phyloP scores from a whole-genome alignment of 2,797 vertebrate genomes.

The Euthynnus affinis region DNA sequence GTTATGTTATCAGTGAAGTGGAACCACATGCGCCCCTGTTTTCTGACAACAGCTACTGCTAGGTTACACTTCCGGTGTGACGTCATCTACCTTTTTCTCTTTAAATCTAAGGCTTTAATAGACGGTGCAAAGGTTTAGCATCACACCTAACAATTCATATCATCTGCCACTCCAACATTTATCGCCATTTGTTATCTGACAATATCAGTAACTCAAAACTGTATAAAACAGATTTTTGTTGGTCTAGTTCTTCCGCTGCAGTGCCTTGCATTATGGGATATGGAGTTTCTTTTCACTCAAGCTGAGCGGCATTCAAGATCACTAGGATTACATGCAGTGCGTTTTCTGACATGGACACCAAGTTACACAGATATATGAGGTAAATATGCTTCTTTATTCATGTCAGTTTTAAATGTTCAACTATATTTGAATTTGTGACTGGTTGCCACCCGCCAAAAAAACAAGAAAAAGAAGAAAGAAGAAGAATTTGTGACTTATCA shows the following conservation, averaged over 20 bases:
- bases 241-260: constrained; percentile 6
- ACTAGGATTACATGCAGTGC: neutral
- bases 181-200: neutral
- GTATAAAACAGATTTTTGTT: neutral
- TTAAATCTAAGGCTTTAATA: no score
- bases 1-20: neutral
- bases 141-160: neutral
- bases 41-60: neutral
- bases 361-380: neutral
- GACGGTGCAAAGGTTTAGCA: neutral
- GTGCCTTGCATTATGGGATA: constrained; percentile 53
- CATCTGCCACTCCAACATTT: neutral
- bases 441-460: no score
- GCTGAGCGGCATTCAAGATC: constrained; percentile 59
- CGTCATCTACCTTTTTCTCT: neutral
- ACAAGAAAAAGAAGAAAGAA: no score
- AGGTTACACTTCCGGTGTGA: constrained; percentile 44
- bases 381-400: no score
- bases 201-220: neutral
- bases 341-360: neutral
- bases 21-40: constrained; percentile 23
- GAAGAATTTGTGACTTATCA: neutral
- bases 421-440: neutral
- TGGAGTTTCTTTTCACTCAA: constrained; percentile 12
- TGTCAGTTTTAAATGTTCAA: no score